Evolutionary conservation across 2,888 invertebrate genomes (phyloP).

Genomic region (Cantharis rustica): DNA sequence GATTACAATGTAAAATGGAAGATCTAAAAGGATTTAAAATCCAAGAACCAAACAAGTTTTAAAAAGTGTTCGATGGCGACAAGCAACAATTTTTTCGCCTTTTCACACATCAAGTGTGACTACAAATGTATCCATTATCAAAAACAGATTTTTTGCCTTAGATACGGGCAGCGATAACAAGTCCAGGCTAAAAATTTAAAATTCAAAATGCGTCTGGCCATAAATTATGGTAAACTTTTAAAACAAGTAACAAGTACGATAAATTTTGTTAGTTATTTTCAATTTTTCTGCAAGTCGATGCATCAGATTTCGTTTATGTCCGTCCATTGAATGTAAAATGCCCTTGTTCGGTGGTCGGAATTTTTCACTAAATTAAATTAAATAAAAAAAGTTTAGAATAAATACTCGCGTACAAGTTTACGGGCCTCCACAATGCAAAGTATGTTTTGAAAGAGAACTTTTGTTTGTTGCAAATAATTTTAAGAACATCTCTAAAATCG

Average conservation of each 20-base stretch:
- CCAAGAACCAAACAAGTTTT: slow-evolving; percentile 14
- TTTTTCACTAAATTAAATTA: slow-evolving; percentile 25
- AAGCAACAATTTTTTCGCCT: slow-evolving; percentile 17
- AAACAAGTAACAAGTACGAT: slow-evolving; percentile 44
- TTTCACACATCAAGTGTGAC: slow-evolving; percentile 50
- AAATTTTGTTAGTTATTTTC: slow-evolving; percentile 41
- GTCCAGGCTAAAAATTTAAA: slow-evolving; percentile 36
- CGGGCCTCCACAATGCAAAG: slow-evolving; percentile 16
- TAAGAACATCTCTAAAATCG: slow-evolving; percentile 28
- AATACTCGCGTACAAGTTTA: slow-evolving; percentile 10
- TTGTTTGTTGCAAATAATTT: slow-evolving; percentile 27
- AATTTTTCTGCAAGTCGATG: slow-evolving; percentile 34
- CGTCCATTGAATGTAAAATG: slow-evolving; percentile 41
- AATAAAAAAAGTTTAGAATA: slow-evolving; percentile 9
- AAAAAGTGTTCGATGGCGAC: slow-evolving; percentile 15
- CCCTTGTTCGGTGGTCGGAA: slow-evolving; percentile 30
- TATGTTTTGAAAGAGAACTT: slow-evolving; percentile 17
- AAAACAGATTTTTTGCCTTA: slow-evolving; percentile 44
- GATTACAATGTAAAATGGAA: background rate
- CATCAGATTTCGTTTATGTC: slow-evolving; percentile 35
- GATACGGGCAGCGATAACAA: slow-evolving; percentile 34
- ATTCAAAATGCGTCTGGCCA: slow-evolving; percentile 29
- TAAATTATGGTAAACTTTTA: slow-evolving; percentile 33
- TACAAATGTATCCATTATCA: slow-evolving; percentile 51
- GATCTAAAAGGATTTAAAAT: background rate